Conservation (phyloP, 2,888 invertebrate genomes). For the Thereva unica region DNA sequence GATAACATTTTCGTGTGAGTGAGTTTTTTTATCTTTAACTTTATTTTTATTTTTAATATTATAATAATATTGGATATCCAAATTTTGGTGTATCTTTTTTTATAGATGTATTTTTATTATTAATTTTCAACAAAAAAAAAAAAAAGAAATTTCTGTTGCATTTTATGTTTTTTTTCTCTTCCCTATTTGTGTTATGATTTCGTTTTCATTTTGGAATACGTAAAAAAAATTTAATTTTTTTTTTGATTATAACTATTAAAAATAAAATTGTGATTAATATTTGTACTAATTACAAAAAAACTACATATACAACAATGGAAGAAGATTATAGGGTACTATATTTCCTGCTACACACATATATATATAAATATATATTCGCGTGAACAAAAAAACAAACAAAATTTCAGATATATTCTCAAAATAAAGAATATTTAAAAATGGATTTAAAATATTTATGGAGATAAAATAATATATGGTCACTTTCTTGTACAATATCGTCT, state of each 20-base stretch:
- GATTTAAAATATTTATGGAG: no score
- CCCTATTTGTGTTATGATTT: conserved; percentile 9
- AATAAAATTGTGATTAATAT: conserved; percentile 28
- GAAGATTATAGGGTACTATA: no score
- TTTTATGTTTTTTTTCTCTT: background rate
- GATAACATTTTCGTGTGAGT: background rate
- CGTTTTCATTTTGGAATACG: conserved; percentile 9
- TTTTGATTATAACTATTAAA: conserved; percentile 8
- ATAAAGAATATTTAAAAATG: no score
- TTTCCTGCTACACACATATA: no score
- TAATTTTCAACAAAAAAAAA: background rate
- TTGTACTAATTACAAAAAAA: conserved; percentile 4
- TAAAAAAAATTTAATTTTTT: conserved; percentile 17
- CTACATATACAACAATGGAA: no score
- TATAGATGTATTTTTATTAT: conserved; percentile 17
- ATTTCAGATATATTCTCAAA: no score
- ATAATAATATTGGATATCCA: conserved; percentile 12
- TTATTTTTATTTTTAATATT: conserved; percentile 20
- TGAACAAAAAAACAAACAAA: no score
- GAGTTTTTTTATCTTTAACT: conserved; percentile 10
- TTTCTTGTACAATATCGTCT: conserved; percentile 27
- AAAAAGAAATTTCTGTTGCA: background rate
- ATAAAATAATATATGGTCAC: no score
- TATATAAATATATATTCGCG: no score
- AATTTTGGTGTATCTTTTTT: conserved; percentile 29